Conservation (phyloP, 1,140 invertebrate genomes). For the Tyrophagus putrescentiae region DNA sequence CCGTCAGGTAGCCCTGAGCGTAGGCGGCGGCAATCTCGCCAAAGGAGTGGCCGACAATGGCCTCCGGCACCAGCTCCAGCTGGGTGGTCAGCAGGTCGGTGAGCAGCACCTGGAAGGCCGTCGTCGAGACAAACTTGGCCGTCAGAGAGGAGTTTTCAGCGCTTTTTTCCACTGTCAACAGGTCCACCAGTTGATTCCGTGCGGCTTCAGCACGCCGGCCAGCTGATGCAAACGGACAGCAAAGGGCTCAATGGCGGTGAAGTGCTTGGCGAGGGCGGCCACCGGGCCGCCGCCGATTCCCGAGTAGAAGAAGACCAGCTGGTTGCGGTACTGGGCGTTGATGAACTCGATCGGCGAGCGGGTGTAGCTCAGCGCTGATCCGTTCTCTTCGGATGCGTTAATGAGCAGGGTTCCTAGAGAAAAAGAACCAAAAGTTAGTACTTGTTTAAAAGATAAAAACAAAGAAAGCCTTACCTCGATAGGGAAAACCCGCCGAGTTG, state of each 20-base stretch:
- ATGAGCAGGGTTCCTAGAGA: neutral
- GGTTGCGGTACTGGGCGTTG: slow-evolving; percentile 29
- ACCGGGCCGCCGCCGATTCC: slow-evolving; percentile 93
- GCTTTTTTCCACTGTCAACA: slow-evolving; percentile 64
- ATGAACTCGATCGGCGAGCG: neutral
- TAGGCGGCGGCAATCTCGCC: slow-evolving; percentile 41
- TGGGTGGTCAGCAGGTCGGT: slow-evolving; percentile 34
- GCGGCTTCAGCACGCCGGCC: slow-evolving; percentile 52
- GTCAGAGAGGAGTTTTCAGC: slow-evolving; percentile 56
- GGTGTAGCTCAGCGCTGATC: neutral
- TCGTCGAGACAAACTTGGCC: slow-evolving; percentile 76
- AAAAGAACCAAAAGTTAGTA: neutral
- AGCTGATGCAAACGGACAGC: slow-evolving; percentile 54
- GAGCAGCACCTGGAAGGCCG: slow-evolving; percentile 49
- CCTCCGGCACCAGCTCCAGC: slow-evolving; percentile 38
- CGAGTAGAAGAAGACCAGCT: slow-evolving; percentile 80
- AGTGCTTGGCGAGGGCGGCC: slow-evolving; percentile 71
- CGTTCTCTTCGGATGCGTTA: neutral
- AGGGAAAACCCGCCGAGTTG: slow-evolving; percentile 7
- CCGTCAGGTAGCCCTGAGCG: slow-evolving; percentile 41
- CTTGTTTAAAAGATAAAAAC: neutral
- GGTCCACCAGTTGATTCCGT: slow-evolving; percentile 61
- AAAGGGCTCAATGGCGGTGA: slow-evolving; percentile 65
- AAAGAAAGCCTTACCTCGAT: slow-evolving; percentile 12
- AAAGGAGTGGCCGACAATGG: slow-evolving; percentile 43